These are phyloP conservation scores for Colostygia pectinataria DNA, from an alignment of 2,888 invertebrate genomes.

Conservation along the genomic window DNA sequence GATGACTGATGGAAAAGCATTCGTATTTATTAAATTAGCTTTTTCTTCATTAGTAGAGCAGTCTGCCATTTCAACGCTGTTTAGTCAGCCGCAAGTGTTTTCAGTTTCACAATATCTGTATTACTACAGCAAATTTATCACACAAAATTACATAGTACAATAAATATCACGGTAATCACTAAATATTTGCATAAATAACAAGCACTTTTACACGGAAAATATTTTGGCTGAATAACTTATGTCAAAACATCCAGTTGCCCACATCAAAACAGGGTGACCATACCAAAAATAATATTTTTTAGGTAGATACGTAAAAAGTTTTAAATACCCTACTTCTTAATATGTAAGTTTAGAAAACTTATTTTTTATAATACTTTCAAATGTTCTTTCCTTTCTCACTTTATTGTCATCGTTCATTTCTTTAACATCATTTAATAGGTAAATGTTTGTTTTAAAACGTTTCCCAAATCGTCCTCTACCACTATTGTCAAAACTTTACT, in stretches of 20 bases:
- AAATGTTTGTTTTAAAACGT: conserved; percentile 85
- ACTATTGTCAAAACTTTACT: conserved; percentile 82
- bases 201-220: conserved; percentile 25
- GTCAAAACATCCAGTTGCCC: conserved; percentile 44
- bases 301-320: conserved; percentile 2
- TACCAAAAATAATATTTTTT: conserved; percentile 30
- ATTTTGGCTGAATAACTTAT: conserved; percentile 36
- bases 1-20: conserved; percentile 78
- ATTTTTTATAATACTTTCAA: conserved; percentile 30
- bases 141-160: conserved; percentile 34
- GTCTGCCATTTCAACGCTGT: conserved; percentile 52
- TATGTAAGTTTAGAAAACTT: conserved; percentile 3
- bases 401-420: conserved; percentile 68
- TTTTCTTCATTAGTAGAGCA: conserved; percentile 39
- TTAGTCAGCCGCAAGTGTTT: conserved; percentile 20
- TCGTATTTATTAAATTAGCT: conserved; percentile 47
- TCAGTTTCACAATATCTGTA: conserved; percentile 26
- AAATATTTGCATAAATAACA: conserved; percentile 31
- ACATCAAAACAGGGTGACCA: conserved; percentile 41
- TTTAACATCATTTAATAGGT: conserved; percentile 63
- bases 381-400: conserved; percentile 33
- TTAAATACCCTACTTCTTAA: neutral
- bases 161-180: conserved; percentile 32
- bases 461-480: conserved; percentile 87
- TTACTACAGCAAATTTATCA: conserved; percentile 35